These are phyloP conservation scores for Trissoscelio sp. DNA, from an alignment of 2,888 invertebrate species.

Conservation along the genomic window DNA sequence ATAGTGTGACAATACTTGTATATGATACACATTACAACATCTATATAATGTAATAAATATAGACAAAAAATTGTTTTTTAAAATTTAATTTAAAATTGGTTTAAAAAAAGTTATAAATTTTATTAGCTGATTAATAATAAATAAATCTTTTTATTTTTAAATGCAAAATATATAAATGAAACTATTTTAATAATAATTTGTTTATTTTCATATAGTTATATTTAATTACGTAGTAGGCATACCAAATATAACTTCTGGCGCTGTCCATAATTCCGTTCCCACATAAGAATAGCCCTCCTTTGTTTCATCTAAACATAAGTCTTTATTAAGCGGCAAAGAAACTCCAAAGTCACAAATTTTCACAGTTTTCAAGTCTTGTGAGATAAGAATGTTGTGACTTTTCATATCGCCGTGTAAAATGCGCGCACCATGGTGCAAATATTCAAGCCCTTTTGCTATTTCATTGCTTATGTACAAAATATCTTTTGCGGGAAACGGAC, in stretches of 20 bases:
- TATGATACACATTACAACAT: background rate
- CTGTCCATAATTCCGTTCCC: slow-evolving; percentile 91
- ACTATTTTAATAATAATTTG: too few species aligned
- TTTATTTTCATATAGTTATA: background rate
- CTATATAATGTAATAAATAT: too few species aligned
- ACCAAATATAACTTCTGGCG: slow-evolving; percentile 89
- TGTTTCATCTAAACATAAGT: slow-evolving; percentile 85
- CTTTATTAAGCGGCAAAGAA: slow-evolving; percentile 88
- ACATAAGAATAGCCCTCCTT: slow-evolving; percentile 86
- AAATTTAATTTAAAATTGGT: too few species aligned
- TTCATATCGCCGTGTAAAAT: slow-evolving; percentile 93
- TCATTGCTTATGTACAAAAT: slow-evolving; percentile 88
- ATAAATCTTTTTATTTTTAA: too few species aligned
- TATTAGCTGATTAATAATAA: too few species aligned
- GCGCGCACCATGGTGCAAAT: slow-evolving; percentile 89
- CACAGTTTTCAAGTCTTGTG: slow-evolving; percentile 89
- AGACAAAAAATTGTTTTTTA: too few species aligned
- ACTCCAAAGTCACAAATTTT: slow-evolving; percentile 95
- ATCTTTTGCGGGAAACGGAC: slow-evolving; percentile 86
- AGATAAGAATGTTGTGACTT: slow-evolving; percentile 91
- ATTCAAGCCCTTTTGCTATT: slow-evolving; percentile 89
- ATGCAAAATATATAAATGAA: too few species aligned
- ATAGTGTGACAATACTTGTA: background rate
- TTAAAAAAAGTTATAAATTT: too few species aligned
- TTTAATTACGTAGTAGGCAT: slow-evolving; percentile 7